These are phyloP conservation scores for Limnephilus marmoratus DNA, from an alignment of 2,888 invertebrate species.

Conservation along the genomic window DNA sequence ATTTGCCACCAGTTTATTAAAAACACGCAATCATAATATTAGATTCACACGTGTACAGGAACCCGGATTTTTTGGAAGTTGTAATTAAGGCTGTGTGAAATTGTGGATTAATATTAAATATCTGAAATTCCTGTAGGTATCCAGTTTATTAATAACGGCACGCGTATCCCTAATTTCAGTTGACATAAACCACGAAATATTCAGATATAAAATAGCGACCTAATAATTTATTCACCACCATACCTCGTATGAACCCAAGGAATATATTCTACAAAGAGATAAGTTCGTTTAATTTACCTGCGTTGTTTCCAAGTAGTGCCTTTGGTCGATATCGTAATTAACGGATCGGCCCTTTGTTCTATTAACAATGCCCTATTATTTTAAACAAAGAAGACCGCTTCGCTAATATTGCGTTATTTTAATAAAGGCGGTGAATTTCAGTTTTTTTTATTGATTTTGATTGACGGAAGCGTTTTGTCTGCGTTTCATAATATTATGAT, in stretches of 20 bases:
- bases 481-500: neutral
- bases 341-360: neutral
- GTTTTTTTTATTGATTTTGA: neutral
- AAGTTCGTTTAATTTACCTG: neutral
- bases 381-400: neutral
- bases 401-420: neutral
- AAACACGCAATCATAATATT: neutral
- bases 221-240: neutral
- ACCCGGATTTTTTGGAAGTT: neutral
- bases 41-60: neutral
- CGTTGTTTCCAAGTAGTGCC: neutral
- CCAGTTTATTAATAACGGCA: neutral
- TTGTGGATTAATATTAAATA: neutral
- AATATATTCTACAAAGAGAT: neutral
- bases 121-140: neutral
- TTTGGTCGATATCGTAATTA: neutral
- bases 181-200: neutral
- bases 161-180: neutral
- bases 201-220: neutral
- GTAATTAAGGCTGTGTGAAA: neutral
- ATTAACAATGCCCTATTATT: neutral
- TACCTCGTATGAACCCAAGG: neutral
- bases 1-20: neutral
- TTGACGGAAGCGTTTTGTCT: neutral
- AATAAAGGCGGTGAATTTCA: neutral